A percentile compares a stretch with the other conserved stretches of the same genome.
phyloP scores from a whole-genome alignment of 1,140 invertebrate genomes.

The Sesamia nonagrioides region DNA sequence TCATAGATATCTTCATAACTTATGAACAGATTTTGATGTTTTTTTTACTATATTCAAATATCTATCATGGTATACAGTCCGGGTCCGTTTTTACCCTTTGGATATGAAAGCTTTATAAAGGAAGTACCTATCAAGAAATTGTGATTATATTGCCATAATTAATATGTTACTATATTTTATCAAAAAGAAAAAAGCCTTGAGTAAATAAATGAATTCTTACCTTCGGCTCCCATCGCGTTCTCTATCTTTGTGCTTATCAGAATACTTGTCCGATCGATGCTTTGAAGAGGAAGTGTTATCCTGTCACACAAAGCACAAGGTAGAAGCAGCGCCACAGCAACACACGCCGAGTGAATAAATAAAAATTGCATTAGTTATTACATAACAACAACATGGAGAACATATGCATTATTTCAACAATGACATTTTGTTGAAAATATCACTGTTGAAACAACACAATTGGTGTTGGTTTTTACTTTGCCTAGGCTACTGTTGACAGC shows the following conservation, averaged over 20 bases:
- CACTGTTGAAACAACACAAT: conserved; percentile 74
- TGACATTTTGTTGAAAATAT: conserved; percentile 52
- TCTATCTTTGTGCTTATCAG: conserved; percentile 84
- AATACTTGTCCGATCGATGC: conserved; percentile 87
- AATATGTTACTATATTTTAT: no score
- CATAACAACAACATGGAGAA: conserved; percentile 71
- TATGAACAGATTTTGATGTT: no score
- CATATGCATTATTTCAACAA: conserved; percentile 73
- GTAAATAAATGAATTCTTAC: conserved; percentile 55
- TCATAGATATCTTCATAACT: no score
- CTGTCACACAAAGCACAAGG: conserved; percentile 89
- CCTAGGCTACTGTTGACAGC: conserved; percentile 72
- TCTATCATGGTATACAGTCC: no score
- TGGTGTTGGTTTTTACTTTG: conserved; percentile 67
- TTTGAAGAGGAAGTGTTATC: conserved; percentile 87
- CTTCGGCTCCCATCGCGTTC: conserved; percentile 78
- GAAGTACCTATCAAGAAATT: no score
- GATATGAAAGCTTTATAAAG: no score
- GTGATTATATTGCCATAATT: no score
- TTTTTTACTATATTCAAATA: no score
- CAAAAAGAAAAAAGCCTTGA: no score
- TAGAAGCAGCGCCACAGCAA: conserved; percentile 88
- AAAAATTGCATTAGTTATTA: conserved; percentile 86
- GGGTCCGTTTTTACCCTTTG: no score
- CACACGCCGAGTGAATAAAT: conserved; percentile 88